Base-by-base conservation (phyloP, 2,113 vertebrate genomes). In the Murina feae region DNA sequence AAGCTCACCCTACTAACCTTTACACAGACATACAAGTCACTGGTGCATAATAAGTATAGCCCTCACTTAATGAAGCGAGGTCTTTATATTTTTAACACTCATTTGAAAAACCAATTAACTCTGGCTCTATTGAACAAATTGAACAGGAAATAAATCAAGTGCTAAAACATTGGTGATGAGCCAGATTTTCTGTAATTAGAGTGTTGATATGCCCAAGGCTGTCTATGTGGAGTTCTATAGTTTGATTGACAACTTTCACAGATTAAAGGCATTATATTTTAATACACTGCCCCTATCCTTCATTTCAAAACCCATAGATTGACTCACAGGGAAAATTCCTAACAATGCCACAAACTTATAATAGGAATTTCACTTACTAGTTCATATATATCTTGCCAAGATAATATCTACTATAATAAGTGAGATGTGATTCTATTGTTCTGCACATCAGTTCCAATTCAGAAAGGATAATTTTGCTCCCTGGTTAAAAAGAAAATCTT, bases 61-160 rank as follows among this genome's bases (percentile, higher is more conserved):
- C 83, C 98, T 94, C 96, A 98, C 98, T 98, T 99, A 99, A 99
- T 98, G 98, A 99, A 98, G 98, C 98, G 78, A 91, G 98, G 98
- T 98, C 98, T 98, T 98, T 98, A 97, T 97, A 98, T 98, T 99
- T 98, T 99, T 99, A 99, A 98, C 98, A 98, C 98, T 99, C 98
- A 98, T 99, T 99, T 98, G 98, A 98, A 99, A 99, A 99, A 98
- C 98, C 98, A 99, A 99, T 99, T 99, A 99, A 99, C 98, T 99
- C 96, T 91, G 97, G 96, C 97, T 98, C 97, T 98, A 98, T 98
- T 98, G 98, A 99, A 98, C 97, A 98, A 98, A 97, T 97, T 97
- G 97, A 98, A 99, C 89, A 96, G 97, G 98, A 99, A 99, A 99
- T 99, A 99, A 99, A 99, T 99, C 99, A 99, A 99, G 98, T 98